A percentile compares a stretch with the other conserved stretches of the same genome.
phyloP scores from a whole-genome alignment of 2,888 invertebrate genomes.

The Eugnorisma glareosa region DNA sequence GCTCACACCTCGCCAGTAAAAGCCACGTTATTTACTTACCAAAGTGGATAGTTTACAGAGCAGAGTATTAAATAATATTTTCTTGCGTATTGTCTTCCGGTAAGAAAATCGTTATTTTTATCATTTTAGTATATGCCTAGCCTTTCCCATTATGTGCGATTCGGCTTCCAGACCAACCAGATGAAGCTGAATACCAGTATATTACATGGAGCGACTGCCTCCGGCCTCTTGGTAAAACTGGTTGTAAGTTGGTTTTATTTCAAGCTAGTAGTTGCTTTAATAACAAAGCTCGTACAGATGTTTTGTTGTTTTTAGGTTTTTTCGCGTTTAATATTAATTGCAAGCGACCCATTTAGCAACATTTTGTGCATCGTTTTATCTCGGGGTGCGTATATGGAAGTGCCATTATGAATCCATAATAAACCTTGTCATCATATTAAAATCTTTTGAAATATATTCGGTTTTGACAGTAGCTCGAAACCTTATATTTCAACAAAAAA shows the following conservation, averaged over 20 bases:
- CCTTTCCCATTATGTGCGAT: neutral
- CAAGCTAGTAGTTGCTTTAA: neutral
- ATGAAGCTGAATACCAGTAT: neutral
- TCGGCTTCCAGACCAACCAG: neutral
- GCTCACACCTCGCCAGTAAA: constrained; percentile 80
- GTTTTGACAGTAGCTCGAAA: neutral
- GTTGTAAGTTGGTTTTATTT: neutral
- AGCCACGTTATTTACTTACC: constrained; percentile 54
- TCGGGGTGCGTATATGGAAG: neutral
- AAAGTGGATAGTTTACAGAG: constrained; percentile 50
- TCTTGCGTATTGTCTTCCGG: neutral
- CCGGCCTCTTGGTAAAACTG: neutral
- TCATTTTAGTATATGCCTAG: neutral
- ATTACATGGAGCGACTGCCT: neutral
- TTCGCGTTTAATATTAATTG: too few species aligned
- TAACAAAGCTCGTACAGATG: neutral
- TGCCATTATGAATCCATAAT: neutral
- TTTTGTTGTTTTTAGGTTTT: too few species aligned
- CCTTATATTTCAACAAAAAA: neutral
- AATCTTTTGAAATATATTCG: neutral
- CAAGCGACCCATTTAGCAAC: neutral
- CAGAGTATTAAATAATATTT: neutral
- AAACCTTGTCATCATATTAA: neutral
- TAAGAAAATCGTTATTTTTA: neutral
- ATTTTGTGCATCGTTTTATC: neutral